Evolutionary conservation across 2,888 invertebrate species (phyloP).

Genomic region (Resseliella maxima): DNA sequence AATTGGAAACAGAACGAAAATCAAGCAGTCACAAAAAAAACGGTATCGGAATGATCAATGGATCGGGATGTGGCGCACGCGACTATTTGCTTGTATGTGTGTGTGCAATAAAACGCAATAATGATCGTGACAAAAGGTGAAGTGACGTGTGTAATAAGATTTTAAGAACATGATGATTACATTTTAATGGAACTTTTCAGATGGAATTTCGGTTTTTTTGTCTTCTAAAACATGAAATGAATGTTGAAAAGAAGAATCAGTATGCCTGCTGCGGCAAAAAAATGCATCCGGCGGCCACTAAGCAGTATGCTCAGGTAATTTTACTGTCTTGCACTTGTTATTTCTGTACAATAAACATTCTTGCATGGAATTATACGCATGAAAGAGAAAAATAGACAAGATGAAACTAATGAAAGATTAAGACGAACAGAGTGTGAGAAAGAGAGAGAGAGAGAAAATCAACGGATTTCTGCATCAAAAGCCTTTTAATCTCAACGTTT

Average conservation of each 20-base stretch:
- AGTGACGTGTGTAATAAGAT: not conserved
- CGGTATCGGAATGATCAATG: slow-evolving; percentile 10
- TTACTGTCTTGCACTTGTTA: slow-evolving; percentile 15
- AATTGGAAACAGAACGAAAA: not conserved
- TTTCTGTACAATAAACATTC: not conserved
- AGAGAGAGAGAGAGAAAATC: no score
- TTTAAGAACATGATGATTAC: slow-evolving; percentile 17
- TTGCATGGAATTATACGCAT: not conserved
- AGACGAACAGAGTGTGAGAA: no score
- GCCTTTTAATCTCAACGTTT: no score
- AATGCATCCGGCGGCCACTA: slow-evolving; percentile 32
- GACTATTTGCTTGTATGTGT: not conserved
- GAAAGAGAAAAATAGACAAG: not conserved
- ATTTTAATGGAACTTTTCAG: not conserved
- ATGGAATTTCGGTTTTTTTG: slow-evolving; percentile 13
- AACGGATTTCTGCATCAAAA: no score
- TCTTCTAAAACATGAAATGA: not conserved
- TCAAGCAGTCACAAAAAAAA: not conserved
- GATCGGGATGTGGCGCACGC: not conserved
- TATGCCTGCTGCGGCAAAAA: not conserved
- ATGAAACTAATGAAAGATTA: no score
- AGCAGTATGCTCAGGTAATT: not conserved
- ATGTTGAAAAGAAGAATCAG: not conserved
- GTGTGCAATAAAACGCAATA: not conserved
- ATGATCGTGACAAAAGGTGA: slow-evolving; percentile 29